Base-by-base conservation (phyloP, 2,113 vertebrate species). In the Meleagris gallopavo region DNA sequence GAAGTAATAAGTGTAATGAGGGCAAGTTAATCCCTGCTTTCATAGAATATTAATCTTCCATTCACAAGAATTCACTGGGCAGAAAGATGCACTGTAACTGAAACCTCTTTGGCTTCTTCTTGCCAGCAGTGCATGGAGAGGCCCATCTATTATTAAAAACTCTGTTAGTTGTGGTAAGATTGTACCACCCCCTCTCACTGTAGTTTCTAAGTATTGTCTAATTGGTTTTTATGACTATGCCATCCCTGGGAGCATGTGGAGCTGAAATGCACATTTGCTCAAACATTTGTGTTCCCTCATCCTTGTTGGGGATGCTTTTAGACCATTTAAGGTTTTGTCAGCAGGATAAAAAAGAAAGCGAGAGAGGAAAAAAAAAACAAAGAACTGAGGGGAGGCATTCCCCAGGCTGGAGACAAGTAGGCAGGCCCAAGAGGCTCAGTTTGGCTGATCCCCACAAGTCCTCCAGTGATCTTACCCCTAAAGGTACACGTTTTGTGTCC, bases 71-170 rank as follows among this genome's bases (percentile, higher is more conserved):
- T 67, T 81, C 91, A 85, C 65, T 30, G 61, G 86, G 93, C 92
- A 95, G 96, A 94, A 97, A 96, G 83, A 97, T 86, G 89, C 80
- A 52, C 46, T 95, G 95, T 96, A 96, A 86, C 80, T 93, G 93
- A 97, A 96, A 95, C 88, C 77, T 95, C 86, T 97, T 92, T 22
- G 45, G 36, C 85, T 93, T 93, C 94, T 76, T 90, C 82, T 85
- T 72, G 89, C 65, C 54, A 90, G 79, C 64, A 84, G 65, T 86
- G 92, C 79, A 91, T 69, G 96, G 86, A 93, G 87, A 97, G 66
- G 52, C 66, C 87, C 64, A 98, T 98, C 82, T 96, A 98, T 98
- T 98, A 98, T 98, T 98, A 92, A 98, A 97, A 94, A 40, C 69
- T 64, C 94, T 97, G 96, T 98, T 97, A 98, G 97, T 97, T 11